Conservation (phyloP, 2,113 vertebrate genomes). For the Podiceps cristatus region DNA sequence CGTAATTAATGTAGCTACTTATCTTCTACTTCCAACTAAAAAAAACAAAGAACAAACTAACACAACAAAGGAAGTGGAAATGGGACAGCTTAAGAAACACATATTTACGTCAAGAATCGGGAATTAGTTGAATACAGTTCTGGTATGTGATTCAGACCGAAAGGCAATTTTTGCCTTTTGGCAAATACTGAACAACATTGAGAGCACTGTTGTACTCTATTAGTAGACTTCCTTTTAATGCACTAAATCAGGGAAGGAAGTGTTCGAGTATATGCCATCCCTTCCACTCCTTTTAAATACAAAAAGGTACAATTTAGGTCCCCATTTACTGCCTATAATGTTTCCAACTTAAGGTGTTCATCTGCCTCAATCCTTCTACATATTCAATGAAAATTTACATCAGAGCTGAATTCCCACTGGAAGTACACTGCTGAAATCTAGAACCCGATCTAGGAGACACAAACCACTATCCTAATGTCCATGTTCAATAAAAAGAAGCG, state of each 20-base stretch:
- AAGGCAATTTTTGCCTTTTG: not conserved
- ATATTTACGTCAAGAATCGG: not conserved
- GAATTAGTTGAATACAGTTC: not conserved
- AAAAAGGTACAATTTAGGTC: not conserved
- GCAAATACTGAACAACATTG: not conserved
- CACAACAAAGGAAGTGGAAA: not conserved
- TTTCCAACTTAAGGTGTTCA: not conserved
- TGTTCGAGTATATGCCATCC: not conserved
- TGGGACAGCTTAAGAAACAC: not conserved
- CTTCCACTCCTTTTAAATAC: not conserved
- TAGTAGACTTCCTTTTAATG: not conserved
- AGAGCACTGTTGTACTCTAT: not conserved
- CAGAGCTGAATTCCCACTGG: not conserved
- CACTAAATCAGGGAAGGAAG: not conserved
- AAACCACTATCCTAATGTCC: not conserved
- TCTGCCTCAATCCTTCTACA: not conserved
- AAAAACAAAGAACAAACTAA: not conserved
- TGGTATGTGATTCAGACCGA: constrained; percentile 43
- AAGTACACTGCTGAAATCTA: not conserved
- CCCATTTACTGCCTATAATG: not conserved
- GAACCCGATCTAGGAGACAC: not conserved
- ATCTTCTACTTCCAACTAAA: not conserved
- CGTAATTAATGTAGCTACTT: not conserved
- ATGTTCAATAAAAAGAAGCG: not conserved
- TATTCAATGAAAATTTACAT: not conserved